phyloP scores from a whole-genome alignment of 30 jellyfish, hydroid and myxozoan genomes.

The Chironex yamaguchii region DNA sequence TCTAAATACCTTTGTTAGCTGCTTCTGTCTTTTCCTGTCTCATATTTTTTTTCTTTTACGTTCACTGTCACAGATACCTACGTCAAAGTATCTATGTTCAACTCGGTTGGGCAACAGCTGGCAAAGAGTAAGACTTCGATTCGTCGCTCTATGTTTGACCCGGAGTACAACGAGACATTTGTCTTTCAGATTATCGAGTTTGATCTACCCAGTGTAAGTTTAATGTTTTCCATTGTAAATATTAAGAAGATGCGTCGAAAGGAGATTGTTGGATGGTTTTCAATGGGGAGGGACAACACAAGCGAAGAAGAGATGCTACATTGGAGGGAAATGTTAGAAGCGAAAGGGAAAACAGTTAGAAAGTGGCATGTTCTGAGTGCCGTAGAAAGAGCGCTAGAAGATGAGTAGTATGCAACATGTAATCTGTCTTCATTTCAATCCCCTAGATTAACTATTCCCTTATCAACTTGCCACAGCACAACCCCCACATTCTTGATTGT shows the following conservation, averaged over 20 bases:
- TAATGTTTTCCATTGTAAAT: constrained; percentile 89
- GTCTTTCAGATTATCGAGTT: constrained; percentile 95
- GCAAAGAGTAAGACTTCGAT: constrained; percentile 97
- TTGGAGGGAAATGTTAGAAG: constrained; percentile 98
- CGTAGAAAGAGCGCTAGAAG: constrained; percentile 81
- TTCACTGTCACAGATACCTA: constrained; percentile 82
- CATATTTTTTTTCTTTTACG: constrained; percentile 1
- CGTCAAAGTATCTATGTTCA: constrained; percentile 96
- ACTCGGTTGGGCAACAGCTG: constrained; percentile 95
- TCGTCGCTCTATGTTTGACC: constrained; percentile 98
- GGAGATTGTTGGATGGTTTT: constrained; percentile 96
- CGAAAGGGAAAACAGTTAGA: constrained; percentile 91
- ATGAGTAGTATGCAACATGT: constrained; percentile 61
- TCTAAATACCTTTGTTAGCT: background rate
- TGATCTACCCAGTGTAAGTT: constrained; percentile 95
- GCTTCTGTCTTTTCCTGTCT: background rate
- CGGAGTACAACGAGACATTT: constrained; percentile 96
- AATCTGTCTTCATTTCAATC: no score
- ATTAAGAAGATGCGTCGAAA: constrained; percentile 95
- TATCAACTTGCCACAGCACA: no score
- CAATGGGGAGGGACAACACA: constrained; percentile 95
- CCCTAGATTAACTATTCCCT: no score
- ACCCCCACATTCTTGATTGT: no score
- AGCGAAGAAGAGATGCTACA: constrained; percentile 93
- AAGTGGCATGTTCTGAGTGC: constrained; percentile 96